phyloP scores from a whole-genome alignment of 2,888 invertebrate genomes.

The Nemotelus pantherinus region DNA sequence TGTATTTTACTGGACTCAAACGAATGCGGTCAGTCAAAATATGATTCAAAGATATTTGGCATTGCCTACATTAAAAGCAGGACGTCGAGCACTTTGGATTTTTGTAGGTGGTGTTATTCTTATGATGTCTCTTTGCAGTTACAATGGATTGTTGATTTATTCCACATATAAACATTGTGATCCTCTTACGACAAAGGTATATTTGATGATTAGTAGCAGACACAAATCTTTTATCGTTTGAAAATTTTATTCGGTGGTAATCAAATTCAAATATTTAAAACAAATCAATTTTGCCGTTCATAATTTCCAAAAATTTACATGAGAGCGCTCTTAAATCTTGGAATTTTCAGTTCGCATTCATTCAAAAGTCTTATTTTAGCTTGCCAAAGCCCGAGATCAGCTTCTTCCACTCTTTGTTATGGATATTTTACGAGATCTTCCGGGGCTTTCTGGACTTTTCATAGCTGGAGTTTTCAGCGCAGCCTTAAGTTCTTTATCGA shows the following conservation, averaged over 20 bases:
- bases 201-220: slow-evolving; percentile 50
- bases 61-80: slow-evolving; percentile 75
- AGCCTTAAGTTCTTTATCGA: slow-evolving; percentile 82
- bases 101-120: slow-evolving; percentile 68
- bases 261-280: not conserved
- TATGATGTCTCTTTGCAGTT: slow-evolving; percentile 68
- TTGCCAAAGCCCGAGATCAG: slow-evolving; percentile 80
- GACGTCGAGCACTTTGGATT: slow-evolving; percentile 67
- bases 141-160: slow-evolving; percentile 72
- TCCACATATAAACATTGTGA: slow-evolving; percentile 74
- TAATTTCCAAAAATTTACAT: not conserved
- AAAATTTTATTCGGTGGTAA: not conserved
- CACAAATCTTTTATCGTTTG: not conserved
- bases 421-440: slow-evolving; percentile 79
- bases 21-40: slow-evolving; percentile 84
- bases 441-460: slow-evolving; percentile 87
- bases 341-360: too few species aligned
- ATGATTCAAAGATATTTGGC: slow-evolving; percentile 89
- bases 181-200: slow-evolving; percentile 71
- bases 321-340: too few species aligned
- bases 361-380: slow-evolving; percentile 58
- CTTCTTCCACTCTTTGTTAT: slow-evolving; percentile 86
- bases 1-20: slow-evolving; percentile 80
- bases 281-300: not conserved
- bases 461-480: slow-evolving; percentile 92